Percentiles rank a stretch among this genome's conserved stretches.
Evolutionary conservation across 2,113 vertebrate genomes (phyloP).

Genomic region (Macroglossus sobrinus): DNA sequence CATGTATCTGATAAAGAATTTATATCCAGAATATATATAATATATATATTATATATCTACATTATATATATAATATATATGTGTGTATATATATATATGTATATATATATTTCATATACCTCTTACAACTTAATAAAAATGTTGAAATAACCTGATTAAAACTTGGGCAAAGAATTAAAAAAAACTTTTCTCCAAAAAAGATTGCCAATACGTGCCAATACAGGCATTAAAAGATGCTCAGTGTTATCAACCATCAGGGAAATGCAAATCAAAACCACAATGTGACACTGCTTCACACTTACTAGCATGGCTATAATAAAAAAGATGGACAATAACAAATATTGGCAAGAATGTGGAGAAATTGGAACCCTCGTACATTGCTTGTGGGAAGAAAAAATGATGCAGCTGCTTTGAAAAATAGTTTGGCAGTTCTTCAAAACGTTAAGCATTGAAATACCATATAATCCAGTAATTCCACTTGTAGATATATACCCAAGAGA

Average conservation of each 20-base stretch:
- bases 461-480: background rate
- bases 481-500: background rate
- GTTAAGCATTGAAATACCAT: background rate
- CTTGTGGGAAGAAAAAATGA: background rate
- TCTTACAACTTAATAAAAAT: background rate
- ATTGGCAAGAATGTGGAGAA: background rate
- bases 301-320: background rate
- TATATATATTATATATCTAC: no score
- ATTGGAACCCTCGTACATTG: background rate
- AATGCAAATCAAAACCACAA: background rate
- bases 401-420: background rate
- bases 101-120: background rate
- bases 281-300: background rate
- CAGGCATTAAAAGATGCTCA: background rate
- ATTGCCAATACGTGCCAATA: background rate
- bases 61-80: no score
- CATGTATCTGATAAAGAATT: background rate
- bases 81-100: no score
- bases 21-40: background rate
- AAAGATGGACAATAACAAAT: background rate
- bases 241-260: background rate
- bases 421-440: slow-evolving; percentile 14
- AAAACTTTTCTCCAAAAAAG: slow-evolving; percentile 8
- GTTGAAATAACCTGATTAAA: background rate
- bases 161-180: background rate